A percentile compares a stretch with the other conserved stretches of the same genome.
phyloP scores from a whole-genome alignment of 2,797 vertebrate species.

The Trichosurus vulpecula region DNA sequence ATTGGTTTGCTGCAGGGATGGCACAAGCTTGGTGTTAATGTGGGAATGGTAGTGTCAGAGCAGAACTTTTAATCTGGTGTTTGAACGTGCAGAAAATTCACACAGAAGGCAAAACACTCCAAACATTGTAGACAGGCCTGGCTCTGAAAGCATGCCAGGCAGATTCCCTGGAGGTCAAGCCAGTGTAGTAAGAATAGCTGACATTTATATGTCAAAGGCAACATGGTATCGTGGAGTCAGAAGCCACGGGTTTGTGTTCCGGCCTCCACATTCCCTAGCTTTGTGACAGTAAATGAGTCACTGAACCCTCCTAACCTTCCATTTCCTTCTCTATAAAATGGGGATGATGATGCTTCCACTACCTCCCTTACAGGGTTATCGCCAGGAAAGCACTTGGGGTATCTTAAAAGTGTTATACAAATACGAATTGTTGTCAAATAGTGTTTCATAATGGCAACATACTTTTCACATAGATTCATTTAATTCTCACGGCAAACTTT shows the following conservation, averaged over 20 bases:
- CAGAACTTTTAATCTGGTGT: not conserved
- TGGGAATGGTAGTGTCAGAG: not conserved
- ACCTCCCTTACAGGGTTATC: not conserved
- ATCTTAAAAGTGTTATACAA: not conserved
- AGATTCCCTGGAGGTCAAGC: not conserved
- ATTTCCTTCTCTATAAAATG: not conserved
- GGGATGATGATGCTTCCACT: not conserved
- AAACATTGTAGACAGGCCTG: conserved; percentile 16
- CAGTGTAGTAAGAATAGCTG: not conserved
- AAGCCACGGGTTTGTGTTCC: not conserved
- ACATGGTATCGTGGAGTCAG: not conserved
- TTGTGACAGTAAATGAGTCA: not conserved
- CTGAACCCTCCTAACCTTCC: not conserved
- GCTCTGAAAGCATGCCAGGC: not conserved
- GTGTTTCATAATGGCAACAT: not conserved
- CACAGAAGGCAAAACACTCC: not conserved
- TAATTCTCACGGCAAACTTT: not conserved
- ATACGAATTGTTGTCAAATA: not conserved
- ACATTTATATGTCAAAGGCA: conserved; percentile 1
- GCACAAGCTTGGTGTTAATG: not conserved
- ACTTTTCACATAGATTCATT: not conserved
- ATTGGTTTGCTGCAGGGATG: not conserved
- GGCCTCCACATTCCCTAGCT: not conserved
- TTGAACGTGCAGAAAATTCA: not conserved
- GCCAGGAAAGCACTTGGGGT: not conserved